phyloP scores from a whole-genome alignment of 2,888 invertebrate species.

The Xylota segnis region DNA sequence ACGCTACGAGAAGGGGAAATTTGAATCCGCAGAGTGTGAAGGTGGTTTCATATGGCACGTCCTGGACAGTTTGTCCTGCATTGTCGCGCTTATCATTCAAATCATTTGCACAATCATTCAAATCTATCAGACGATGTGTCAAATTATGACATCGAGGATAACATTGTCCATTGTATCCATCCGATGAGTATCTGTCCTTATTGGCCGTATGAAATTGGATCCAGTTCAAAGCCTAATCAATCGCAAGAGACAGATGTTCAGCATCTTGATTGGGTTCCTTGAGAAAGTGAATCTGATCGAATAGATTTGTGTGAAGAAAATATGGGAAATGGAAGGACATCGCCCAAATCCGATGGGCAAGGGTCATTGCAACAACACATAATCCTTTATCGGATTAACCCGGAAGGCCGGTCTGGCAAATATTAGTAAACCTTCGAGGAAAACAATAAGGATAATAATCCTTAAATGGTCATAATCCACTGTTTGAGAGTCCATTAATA shows the following conservation, averaged over 20 bases:
- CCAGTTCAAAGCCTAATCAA: slow-evolving; percentile 34
- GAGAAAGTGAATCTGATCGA: slow-evolving; percentile 30
- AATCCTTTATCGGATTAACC: slow-evolving; percentile 76
- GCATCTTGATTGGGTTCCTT: slow-evolving; percentile 44
- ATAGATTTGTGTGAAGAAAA: slow-evolving; percentile 17
- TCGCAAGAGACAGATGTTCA: slow-evolving; percentile 53
- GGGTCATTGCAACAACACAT: slow-evolving; percentile 57
- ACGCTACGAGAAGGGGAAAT: slow-evolving; percentile 43
- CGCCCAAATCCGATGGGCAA: slow-evolving; percentile 21
- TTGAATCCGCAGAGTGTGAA: slow-evolving; percentile 37
- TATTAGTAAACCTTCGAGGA: slow-evolving; percentile 72
- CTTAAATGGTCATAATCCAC: slow-evolving; percentile 71
- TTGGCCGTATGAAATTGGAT: slow-evolving; percentile 47
- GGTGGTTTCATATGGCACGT: slow-evolving; percentile 60
- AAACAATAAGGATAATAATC: slow-evolving; percentile 75
- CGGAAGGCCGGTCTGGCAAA: slow-evolving; percentile 68
- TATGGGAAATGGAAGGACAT: slow-evolving; percentile 29
- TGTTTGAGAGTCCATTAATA: slow-evolving; percentile 71
- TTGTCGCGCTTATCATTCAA: slow-evolving; percentile 41
- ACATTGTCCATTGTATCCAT: slow-evolving; percentile 32
- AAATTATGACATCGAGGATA: slow-evolving; percentile 64
- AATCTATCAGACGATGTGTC: slow-evolving; percentile 60
- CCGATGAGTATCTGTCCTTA: slow-evolving; percentile 12
- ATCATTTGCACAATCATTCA: slow-evolving; percentile 30
- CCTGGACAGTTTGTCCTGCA: slow-evolving; percentile 35